These are phyloP conservation scores for Archips xylosteana DNA, from an alignment of 2,888 invertebrate genomes.

Conservation along the genomic window DNA sequence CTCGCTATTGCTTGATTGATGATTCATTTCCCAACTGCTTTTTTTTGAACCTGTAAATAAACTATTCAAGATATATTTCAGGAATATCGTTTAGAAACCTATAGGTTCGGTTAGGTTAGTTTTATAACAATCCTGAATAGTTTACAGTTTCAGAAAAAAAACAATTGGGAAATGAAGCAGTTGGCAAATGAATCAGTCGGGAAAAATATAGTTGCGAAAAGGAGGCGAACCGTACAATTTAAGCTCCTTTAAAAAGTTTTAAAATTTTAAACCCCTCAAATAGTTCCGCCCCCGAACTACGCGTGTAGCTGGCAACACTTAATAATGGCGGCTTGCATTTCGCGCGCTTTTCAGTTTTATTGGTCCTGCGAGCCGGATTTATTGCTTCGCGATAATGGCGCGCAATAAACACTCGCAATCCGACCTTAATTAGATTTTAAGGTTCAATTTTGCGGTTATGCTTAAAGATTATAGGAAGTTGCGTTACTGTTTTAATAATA, in stretches of 20 bases:
- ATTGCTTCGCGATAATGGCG: slow-evolving; percentile 62
- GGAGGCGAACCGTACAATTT: too few relatives aligned
- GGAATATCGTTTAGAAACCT: too few relatives aligned
- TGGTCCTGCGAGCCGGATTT: slow-evolving; percentile 71
- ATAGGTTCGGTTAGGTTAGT: too few relatives aligned
- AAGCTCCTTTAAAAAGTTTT: background rate
- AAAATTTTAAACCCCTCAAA: background rate
- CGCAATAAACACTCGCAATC: slow-evolving; percentile 69
- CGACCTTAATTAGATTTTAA: slow-evolving; percentile 65
- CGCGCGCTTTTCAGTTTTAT: slow-evolving; percentile 64
- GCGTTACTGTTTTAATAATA: background rate
- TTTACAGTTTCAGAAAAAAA: too few relatives aligned
- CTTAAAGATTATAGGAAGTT: slow-evolving; percentile 21
- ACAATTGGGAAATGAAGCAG: too few relatives aligned
- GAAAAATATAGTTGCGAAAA: too few relatives aligned
- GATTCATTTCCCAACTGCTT: too few relatives aligned
- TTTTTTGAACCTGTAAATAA: too few relatives aligned
- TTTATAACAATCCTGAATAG: too few relatives aligned
- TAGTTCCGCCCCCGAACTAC: slow-evolving; percentile 16
- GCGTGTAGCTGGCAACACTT: slow-evolving; percentile 37
- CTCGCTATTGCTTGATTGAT: too few relatives aligned
- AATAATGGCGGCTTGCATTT: slow-evolving; percentile 49
- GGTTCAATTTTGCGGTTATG: slow-evolving; percentile 52
- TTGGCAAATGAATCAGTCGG: too few relatives aligned
- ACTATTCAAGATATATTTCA: too few relatives aligned